phyloP scores from a whole-genome alignment of 2,888 invertebrate genomes.

The Plagodis dolabraria region DNA sequence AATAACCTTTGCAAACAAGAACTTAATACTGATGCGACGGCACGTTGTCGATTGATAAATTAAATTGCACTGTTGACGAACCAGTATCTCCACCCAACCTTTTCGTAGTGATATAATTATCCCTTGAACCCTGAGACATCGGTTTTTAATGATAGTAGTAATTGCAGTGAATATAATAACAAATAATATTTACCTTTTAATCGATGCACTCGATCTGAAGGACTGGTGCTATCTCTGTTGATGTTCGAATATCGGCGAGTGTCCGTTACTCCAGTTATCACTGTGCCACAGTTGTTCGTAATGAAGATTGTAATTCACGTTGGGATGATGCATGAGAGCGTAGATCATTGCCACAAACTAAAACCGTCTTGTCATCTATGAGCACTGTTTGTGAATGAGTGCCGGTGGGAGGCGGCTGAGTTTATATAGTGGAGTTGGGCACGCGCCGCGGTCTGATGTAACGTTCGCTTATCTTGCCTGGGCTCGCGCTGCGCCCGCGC shows the following conservation, averaged over 20 bases:
- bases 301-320: slow-evolving; percentile 64
- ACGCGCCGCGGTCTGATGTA: slow-evolving; percentile 76
- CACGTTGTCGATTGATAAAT: neutral
- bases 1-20: slow-evolving; percentile 14
- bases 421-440: slow-evolving; percentile 61
- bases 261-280: slow-evolving; percentile 80
- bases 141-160: slow-evolving; percentile 20
- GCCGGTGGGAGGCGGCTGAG: slow-evolving; percentile 37
- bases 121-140: neutral
- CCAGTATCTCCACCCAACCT: slow-evolving; percentile 1
- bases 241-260: slow-evolving; percentile 76
- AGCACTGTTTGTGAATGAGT: slow-evolving; percentile 74
- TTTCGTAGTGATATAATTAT: slow-evolving; percentile 4
- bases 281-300: slow-evolving; percentile 82
- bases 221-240: slow-evolving; percentile 74
- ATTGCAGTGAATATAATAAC: slow-evolving; percentile 41
- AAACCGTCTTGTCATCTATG: slow-evolving; percentile 72
- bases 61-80: slow-evolving; percentile 12
- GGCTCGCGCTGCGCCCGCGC: slow-evolving; percentile 36
- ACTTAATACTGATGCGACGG: neutral
- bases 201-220: slow-evolving; percentile 63
- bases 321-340: slow-evolving; percentile 74
- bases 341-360: slow-evolving; percentile 81
- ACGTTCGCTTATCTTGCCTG: slow-evolving; percentile 67
- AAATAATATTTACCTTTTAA: slow-evolving; percentile 77